These are phyloP conservation scores for Lutjanus erythropterus DNA, from an alignment of 2,113 vertebrate genomes.

Conservation along the genomic window DNA sequence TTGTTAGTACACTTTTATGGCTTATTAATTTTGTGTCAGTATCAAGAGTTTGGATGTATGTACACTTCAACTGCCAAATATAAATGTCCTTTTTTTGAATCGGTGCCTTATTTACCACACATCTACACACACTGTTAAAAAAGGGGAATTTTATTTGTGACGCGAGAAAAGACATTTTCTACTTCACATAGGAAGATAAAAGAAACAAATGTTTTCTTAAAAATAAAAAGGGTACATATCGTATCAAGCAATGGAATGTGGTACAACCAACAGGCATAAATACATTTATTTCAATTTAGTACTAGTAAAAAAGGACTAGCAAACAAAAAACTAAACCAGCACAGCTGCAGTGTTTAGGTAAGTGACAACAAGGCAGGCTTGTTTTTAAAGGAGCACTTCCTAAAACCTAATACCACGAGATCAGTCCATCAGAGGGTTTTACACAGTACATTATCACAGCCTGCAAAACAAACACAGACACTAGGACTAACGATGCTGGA, in stretches of 20 bases:
- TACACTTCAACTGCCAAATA: slow-evolving; percentile 71
- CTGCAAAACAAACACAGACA: slow-evolving; percentile 86
- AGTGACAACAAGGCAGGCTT: slow-evolving; percentile 87
- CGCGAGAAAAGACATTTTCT: slow-evolving; percentile 78
- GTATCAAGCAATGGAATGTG: slow-evolving; percentile 85
- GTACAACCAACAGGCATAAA: slow-evolving; percentile 88
- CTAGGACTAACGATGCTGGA: slow-evolving; percentile 78
- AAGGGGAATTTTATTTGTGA: slow-evolving; percentile 80
- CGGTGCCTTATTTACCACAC: slow-evolving; percentile 42
- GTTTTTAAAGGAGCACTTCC: slow-evolving; percentile 87
- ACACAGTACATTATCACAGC: slow-evolving; percentile 82
- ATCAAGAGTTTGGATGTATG: slow-evolving; percentile 69
- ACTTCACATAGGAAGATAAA: slow-evolving; percentile 77
- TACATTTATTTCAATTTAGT: slow-evolving; percentile 90
- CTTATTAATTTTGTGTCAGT: slow-evolving; percentile 53
- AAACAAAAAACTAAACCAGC: slow-evolving; percentile 89
- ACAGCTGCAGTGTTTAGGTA: slow-evolving; percentile 90
- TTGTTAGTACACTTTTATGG: slow-evolving; percentile 33
- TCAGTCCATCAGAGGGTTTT: slow-evolving; percentile 83
- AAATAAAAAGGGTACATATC: slow-evolving; percentile 69
- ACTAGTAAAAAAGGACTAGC: slow-evolving; percentile 87
- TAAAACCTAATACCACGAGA: slow-evolving; percentile 83
- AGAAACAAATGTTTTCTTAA: slow-evolving; percentile 59
- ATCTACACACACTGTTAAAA: slow-evolving; percentile 7
- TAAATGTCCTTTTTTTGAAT: slow-evolving; percentile 65